Conservation (phyloP, 1,140 invertebrate genomes). For the Drosophila santomea region DNA sequence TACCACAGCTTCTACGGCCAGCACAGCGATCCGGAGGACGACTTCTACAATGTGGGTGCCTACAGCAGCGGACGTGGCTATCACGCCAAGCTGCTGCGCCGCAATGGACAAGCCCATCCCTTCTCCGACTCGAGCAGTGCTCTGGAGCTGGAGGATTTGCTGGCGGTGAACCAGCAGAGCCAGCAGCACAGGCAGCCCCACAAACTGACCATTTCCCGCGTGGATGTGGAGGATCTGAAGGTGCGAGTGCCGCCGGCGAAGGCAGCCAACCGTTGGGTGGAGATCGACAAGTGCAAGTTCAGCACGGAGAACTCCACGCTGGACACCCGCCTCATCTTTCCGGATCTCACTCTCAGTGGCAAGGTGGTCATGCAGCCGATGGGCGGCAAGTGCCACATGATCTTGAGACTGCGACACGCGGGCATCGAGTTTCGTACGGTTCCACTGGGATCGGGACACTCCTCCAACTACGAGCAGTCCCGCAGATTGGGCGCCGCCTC, state of each 20-base stretch:
- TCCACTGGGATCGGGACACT: constrained; percentile 51
- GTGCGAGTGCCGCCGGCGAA: constrained; percentile 86
- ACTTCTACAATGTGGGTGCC: constrained; percentile 67
- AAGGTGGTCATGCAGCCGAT: constrained; percentile 88
- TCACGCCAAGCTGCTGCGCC: constrained; percentile 65
- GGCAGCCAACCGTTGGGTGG: constrained; percentile 86
- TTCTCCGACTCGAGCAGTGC: constrained; percentile 36
- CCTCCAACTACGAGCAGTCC: constrained; percentile 62
- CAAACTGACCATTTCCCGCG: constrained; percentile 69
- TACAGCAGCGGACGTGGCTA: constrained; percentile 60
- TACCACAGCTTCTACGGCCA: constrained; percentile 86
- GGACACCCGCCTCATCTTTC: constrained; percentile 90
- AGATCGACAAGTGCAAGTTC: constrained; percentile 90
- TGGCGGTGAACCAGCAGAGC: constrained; percentile 52
- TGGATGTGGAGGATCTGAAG: constrained; percentile 86
- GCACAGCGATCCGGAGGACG: constrained; percentile 73
- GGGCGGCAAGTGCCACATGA: constrained; percentile 90
- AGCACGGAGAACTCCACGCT: constrained; percentile 90
- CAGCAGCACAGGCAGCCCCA: constrained; percentile 67
- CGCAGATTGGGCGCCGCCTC: constrained; percentile 88
- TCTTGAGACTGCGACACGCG: constrained; percentile 89
- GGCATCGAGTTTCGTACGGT: constrained; percentile 90
- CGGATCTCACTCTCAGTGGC: constrained; percentile 91
- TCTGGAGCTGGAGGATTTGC: constrained; percentile 64
- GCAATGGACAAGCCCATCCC: constrained; percentile 49